Base-by-base conservation (phyloP, 2,888 invertebrate species). In the Agriotes lineatus region DNA sequence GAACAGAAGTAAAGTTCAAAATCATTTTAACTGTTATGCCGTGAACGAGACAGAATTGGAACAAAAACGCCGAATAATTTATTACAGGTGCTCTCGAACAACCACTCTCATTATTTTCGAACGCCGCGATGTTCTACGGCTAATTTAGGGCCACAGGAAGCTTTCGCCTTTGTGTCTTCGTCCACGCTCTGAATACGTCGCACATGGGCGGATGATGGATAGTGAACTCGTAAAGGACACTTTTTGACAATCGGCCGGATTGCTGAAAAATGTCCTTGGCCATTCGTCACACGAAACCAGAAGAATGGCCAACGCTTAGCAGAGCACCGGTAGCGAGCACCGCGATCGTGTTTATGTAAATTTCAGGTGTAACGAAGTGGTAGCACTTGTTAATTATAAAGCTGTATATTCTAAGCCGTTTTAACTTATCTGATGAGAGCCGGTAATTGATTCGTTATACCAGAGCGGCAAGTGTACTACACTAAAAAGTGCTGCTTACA, bases 1-100 rank as follows among this genome's bases (percentile, higher is more conserved):
- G 83, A 83, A 83, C 68, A 63, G 58, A 67, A 67, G 67, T 67
- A 67, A 67, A 67, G 61, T 60, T 67, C 67, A 60, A 59, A 60
- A 67, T 60, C 56, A 61, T 66, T 66, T 57, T 64, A 50, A 44
- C 59, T 59, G 59, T 64, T 64, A 66, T 39, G 22, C 66, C 35
- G 48, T 5, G 35, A 59, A 59, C 56, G 37, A 56, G 56, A 56
- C 56, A 56, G 56, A 56, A 37, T 56, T 35, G 37, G 56, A 56
- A 56, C 56, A 56, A 56, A 37, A 30, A 56, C n/a, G 14, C 33
- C 56, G 35, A 35, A 56, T 56, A 56, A 56, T 56, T 56, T 56
- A 56, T 56, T 56, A 56, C 20, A 35, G 37, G 56, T 37, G 56
- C 58, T 42, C 22, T 4, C 9, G 16, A 58, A 58, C 58, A 58